phyloP scores from a whole-genome alignment of 1,140 invertebrate genomes.

The Habropoda laboriosa region DNA sequence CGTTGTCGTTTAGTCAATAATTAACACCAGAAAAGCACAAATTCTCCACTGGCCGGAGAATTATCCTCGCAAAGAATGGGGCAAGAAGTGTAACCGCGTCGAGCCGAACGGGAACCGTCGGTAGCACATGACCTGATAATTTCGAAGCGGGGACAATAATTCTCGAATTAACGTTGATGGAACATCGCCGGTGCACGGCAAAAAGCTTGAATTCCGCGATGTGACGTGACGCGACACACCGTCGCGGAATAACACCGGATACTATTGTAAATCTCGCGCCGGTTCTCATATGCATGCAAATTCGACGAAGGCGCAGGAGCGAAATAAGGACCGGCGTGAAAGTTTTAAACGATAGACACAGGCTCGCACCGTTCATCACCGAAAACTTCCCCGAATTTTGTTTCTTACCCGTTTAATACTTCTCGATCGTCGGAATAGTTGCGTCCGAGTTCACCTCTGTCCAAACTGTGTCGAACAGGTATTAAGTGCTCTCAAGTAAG shows the following conservation, averaged over 20 bases:
- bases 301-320: neutral
- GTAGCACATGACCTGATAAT: neutral
- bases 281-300: conserved; percentile 20
- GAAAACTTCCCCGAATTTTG: conserved; percentile 12
- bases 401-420: conserved; percentile 15
- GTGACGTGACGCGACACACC: neutral
- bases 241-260: neutral
- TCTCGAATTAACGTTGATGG: neutral
- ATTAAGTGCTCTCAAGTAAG: conserved; percentile 19
- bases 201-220: neutral
- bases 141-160: neutral
- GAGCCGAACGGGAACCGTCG: neutral
- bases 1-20: neutral
- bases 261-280: conserved; percentile 1
- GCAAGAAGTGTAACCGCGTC: neutral
- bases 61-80: neutral
- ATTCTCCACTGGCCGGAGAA: neutral
- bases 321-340: neutral
- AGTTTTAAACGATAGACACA: conserved; percentile 6
- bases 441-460: neutral
- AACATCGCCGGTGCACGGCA: neutral
- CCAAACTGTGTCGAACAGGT: conserved; percentile 1
- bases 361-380: too few species aligned
- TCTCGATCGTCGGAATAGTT: neutral
- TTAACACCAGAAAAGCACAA: neutral